These are phyloP conservation scores for Rhynchopsitta pachyrhyncha DNA, from an alignment of 2,113 vertebrate species.

Conservation along the genomic window DNA sequence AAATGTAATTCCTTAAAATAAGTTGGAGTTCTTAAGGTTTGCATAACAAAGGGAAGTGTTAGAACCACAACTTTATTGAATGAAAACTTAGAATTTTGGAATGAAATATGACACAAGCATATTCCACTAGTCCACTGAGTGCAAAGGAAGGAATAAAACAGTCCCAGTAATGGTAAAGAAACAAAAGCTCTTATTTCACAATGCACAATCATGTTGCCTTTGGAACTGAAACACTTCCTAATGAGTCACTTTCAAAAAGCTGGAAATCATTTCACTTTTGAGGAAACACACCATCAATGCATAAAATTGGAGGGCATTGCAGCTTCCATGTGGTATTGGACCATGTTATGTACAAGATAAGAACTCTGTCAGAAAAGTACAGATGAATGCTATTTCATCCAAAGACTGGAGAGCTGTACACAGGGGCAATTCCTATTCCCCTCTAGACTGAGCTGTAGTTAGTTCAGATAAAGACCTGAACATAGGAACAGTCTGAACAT, in stretches of 20 bases:
- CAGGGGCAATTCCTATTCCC: background rate
- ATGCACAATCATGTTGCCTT: background rate
- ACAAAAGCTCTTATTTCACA: background rate
- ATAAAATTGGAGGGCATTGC: background rate
- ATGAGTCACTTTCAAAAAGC: background rate
- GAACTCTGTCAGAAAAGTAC: background rate
- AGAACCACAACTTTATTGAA: background rate
- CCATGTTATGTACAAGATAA: background rate
- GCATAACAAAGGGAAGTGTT: background rate
- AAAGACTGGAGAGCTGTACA: background rate
- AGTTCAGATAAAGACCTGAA: background rate
- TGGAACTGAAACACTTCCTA: background rate
- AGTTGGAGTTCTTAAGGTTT: background rate
- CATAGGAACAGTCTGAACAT: background rate
- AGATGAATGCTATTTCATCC: background rate
- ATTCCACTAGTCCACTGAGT: background rate
- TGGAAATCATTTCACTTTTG: background rate
- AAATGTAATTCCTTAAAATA: background rate
- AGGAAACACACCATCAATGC: background rate
- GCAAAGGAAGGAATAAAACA: background rate
- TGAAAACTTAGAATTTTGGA: background rate
- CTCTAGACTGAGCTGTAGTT: background rate
- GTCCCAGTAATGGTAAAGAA: background rate
- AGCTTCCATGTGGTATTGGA: background rate
- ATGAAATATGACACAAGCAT: background rate